Percentiles rank a stretch among this genome's conserved stretches.
Conservation (phyloP, 2,888 invertebrate genomes). For the Drosophila kambysellisi region DNA sequence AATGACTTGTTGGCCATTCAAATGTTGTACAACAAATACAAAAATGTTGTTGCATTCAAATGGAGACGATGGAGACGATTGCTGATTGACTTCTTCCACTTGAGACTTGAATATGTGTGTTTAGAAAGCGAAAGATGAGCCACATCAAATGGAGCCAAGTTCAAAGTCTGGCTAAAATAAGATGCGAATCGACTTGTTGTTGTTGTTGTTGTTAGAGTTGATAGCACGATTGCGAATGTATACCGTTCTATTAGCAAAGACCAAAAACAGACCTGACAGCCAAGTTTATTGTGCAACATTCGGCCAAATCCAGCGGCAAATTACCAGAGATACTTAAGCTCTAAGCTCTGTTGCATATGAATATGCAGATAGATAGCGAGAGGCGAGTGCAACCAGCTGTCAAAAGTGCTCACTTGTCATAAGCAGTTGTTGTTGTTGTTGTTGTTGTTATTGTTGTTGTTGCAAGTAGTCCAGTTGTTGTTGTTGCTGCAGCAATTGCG, state of each 20-base stretch:
- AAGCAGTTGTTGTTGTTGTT: slow-evolving; percentile 16
- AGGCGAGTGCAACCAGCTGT: slow-evolving; percentile 68
- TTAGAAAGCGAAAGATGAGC: slow-evolving; percentile 45
- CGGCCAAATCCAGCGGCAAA: slow-evolving; percentile 16
- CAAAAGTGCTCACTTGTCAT: slow-evolving; percentile 72
- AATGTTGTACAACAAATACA: slow-evolving; percentile 18
- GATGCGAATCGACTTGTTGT: not conserved
- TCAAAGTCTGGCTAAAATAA: slow-evolving; percentile 24
- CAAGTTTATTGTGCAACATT: slow-evolving; percentile 45
- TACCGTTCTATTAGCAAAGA: slow-evolving; percentile 24
- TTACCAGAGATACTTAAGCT: slow-evolving; percentile 21
- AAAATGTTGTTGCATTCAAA: slow-evolving; percentile 15
- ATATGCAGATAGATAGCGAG: slow-evolving; percentile 7
- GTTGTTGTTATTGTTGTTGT: slow-evolving; percentile 9
- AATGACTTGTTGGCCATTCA: slow-evolving; percentile 25
- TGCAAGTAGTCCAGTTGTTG: slow-evolving; percentile 14
- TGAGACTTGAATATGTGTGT: slow-evolving; percentile 16
- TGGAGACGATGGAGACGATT: not conserved
- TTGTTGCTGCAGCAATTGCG: slow-evolving; percentile 23
- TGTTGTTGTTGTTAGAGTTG: not conserved
- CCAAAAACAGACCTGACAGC: slow-evolving; percentile 30
- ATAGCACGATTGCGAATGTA: not conserved
- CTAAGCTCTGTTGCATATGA: not conserved
- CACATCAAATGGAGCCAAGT: slow-evolving; percentile 17
- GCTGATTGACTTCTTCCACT: not conserved